Conservation (phyloP, 2,113 vertebrate genomes). For the Eonycteris spelaea region DNA sequence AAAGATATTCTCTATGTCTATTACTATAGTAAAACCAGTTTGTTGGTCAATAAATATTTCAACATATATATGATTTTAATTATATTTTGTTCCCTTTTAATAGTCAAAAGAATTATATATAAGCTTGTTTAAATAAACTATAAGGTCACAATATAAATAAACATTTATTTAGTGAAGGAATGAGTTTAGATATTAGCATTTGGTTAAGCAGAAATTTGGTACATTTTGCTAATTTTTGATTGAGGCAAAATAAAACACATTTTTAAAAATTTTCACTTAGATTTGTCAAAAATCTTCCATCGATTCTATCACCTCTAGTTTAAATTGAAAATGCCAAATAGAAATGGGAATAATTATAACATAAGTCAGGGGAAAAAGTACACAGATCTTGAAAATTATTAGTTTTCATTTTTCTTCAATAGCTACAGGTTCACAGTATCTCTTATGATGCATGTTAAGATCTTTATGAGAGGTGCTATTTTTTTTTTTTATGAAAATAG, state of each 20-base stretch:
- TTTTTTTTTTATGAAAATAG: slow-evolving; percentile 18
- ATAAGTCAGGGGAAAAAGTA: neutral
- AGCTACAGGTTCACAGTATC: neutral
- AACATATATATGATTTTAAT: neutral
- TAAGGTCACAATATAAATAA: neutral
- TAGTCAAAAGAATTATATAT: neutral
- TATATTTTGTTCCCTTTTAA: neutral
- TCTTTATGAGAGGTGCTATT: neutral
- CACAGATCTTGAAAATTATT: slow-evolving; percentile 14
- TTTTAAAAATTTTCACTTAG: neutral
- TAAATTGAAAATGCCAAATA: slow-evolving; percentile 45
- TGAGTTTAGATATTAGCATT: neutral
- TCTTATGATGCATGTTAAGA: slow-evolving; percentile 29
- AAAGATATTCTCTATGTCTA: neutral
- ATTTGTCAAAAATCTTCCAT: neutral
- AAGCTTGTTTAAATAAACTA: neutral
- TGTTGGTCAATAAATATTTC: neutral
- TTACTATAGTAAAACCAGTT: neutral
- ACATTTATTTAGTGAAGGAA: neutral
- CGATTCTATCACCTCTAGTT: neutral
- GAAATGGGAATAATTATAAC: slow-evolving; percentile 7
- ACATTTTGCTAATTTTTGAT: neutral
- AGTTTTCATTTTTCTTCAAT: neutral
- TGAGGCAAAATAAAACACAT: neutral
- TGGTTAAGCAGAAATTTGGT: neutral